A percentile compares a stretch with the other conserved stretches of the same genome.
phyloP scores from a whole-genome alignment of 2,113 vertebrate genomes.

The Coptodon rendalli region DNA sequence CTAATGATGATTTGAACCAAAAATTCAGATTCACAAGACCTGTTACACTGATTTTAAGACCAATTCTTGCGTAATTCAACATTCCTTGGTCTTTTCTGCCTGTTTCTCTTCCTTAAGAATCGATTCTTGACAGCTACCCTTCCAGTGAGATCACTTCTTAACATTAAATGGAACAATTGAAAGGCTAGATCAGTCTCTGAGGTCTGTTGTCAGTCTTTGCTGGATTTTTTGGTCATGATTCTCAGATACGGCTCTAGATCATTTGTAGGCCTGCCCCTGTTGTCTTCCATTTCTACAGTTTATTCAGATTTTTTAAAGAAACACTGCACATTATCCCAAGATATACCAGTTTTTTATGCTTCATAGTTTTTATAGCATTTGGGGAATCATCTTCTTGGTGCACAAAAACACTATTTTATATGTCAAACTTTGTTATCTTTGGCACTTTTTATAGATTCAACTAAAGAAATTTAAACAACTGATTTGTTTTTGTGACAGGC shows the following conservation, averaged over 20 bases:
- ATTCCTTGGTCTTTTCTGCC: neutral
- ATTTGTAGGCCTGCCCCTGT: neutral
- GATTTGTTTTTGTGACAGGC: neutral
- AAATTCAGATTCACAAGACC: neutral
- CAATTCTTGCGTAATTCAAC: neutral
- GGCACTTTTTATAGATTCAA: neutral
- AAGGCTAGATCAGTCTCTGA: neutral
- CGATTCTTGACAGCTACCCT: neutral
- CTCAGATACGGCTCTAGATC: neutral
- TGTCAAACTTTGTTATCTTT: neutral
- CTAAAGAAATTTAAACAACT: neutral
- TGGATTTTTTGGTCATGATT: neutral
- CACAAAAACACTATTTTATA: neutral
- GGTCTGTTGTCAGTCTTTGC: neutral
- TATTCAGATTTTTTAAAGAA: neutral
- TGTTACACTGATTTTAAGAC: neutral
- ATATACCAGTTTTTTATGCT: neutral
- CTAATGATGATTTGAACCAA: neutral
- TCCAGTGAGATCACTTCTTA: neutral
- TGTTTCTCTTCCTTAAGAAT: neutral
- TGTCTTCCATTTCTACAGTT: neutral
- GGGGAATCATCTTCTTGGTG: neutral
- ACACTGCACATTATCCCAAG: neutral
- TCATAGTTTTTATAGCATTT: neutral
- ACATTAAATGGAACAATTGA: neutral